phyloP scores from a whole-genome alignment of 2,888 invertebrate genomes.

The Sminthurides aquaticus region DNA sequence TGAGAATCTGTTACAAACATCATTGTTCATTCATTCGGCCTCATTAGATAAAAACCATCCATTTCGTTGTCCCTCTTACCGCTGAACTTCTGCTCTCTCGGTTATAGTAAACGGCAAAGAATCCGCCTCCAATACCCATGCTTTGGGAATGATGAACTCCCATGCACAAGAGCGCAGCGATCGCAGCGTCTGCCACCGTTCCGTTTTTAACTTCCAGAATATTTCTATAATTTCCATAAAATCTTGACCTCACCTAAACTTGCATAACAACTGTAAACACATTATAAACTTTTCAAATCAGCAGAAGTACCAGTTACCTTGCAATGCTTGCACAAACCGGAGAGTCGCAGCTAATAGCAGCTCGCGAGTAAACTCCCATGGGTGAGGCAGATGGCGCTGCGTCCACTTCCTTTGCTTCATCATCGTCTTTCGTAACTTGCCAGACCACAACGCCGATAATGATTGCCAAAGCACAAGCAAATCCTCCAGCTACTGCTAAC shows the following conservation, averaged over 20 bases:
- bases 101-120: conserved; percentile 55
- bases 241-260: neutral
- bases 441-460: conserved; percentile 1
- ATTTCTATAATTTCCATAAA: neutral
- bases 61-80: conserved; percentile 51
- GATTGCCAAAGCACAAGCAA: neutral
- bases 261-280: no score
- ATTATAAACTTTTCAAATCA: no score
- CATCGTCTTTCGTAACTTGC: conserved; percentile 6
- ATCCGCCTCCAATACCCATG: conserved; percentile 85
- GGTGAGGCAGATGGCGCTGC: conserved; percentile 11
- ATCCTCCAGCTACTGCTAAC: neutral
- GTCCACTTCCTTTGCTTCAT: neutral
- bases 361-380: conserved; percentile 45
- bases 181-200: conserved; percentile 69
- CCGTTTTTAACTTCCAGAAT: conserved; percentile 48
- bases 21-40: neutral
- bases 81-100: conserved; percentile 54
- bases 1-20: conserved; percentile 8
- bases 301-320: conserved; percentile 49
- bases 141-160: conserved; percentile 74
- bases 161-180: conserved; percentile 76
- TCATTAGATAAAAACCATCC: neutral
- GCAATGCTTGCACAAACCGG: conserved; percentile 65
- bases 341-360: conserved; percentile 66